Conservation (phyloP, 2,113 vertebrate species). For the Cyanoderma ruficeps region DNA sequence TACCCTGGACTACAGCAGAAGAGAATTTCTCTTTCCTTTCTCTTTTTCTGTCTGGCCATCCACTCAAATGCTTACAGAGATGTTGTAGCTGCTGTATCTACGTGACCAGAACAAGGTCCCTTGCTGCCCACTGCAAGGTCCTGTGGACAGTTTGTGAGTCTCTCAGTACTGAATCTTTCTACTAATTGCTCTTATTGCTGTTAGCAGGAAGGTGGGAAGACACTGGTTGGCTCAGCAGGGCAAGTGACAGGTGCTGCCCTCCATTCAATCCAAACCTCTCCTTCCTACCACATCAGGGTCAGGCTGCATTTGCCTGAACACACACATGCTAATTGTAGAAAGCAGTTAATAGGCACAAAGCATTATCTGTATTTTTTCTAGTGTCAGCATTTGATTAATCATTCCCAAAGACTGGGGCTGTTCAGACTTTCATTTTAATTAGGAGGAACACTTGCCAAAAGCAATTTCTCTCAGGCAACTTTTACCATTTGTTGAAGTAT, state of each 20-base stretch:
- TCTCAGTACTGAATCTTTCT: neutral
- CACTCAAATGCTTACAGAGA: neutral
- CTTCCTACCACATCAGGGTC: neutral
- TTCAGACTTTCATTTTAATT: constrained; percentile 27
- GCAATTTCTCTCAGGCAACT: constrained; percentile 9
- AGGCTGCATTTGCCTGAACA: neutral
- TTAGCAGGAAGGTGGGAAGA: neutral
- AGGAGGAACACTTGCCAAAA: constrained; percentile 28
- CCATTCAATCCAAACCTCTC: neutral
- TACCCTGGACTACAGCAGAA: neutral
- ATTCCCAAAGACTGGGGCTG: constrained; percentile 26
- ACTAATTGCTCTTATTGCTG: neutral
- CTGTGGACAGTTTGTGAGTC: neutral
- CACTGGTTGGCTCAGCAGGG: neutral
- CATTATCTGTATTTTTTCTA: constrained; percentile 44
- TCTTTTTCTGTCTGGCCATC: neutral
- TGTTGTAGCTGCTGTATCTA: neutral
- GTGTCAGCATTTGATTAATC: constrained; percentile 24
- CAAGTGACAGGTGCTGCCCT: neutral
- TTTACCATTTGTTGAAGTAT: neutral
- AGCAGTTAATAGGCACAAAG: constrained; percentile 15
- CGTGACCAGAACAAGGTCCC: neutral
- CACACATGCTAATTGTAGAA: neutral
- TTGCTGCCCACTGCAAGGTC: neutral
- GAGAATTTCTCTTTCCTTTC: neutral